These are phyloP conservation scores for Scelioninae gen. 1 DNA, from an alignment of 2,888 invertebrate genomes.

Conservation along the genomic window DNA sequence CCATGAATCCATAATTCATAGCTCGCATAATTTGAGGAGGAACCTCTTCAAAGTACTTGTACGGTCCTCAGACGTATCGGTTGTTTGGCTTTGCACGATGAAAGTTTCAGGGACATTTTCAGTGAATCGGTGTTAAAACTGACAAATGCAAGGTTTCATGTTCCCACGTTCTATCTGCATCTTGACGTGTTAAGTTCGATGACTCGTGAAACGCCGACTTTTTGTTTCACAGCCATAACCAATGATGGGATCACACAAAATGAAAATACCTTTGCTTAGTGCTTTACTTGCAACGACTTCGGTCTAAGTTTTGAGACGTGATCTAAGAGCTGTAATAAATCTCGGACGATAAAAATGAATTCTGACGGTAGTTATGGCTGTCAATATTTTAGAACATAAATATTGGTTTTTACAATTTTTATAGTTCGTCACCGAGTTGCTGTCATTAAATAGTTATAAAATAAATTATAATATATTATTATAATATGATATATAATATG, in stretches of 20 bases:
- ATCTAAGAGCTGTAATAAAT: conserved; percentile 59
- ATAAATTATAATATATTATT: background rate
- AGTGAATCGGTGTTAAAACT: conserved; percentile 34
- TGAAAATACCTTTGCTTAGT: conserved; percentile 64
- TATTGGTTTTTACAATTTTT: conserved; percentile 44
- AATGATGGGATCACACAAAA: conserved; percentile 54
- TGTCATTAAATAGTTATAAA: conserved; percentile 34
- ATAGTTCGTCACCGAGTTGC: conserved; percentile 23
- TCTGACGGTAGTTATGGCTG: conserved; percentile 56
- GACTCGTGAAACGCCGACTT: conserved; percentile 73
- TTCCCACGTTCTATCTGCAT: conserved; percentile 76
- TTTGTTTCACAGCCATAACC: conserved; percentile 61
- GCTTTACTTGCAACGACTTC: conserved; percentile 47
- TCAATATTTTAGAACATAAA: conserved; percentile 66
- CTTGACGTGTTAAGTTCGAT: conserved; percentile 76
- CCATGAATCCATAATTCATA: conserved; percentile 81
- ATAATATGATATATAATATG: too few species aligned
- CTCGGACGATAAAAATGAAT: conserved; percentile 57
- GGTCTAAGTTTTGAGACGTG: conserved; percentile 57
- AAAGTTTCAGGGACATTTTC: conserved; percentile 43
- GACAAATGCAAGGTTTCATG: conserved; percentile 32
- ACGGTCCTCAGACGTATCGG: conserved; percentile 58
- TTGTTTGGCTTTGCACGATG: conserved; percentile 48
- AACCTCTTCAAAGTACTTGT: conserved; percentile 52
- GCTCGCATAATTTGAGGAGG: conserved; percentile 69